phyloP scores from a whole-genome alignment of 1,140 invertebrate genomes.

The Drosophila bocki region DNA sequence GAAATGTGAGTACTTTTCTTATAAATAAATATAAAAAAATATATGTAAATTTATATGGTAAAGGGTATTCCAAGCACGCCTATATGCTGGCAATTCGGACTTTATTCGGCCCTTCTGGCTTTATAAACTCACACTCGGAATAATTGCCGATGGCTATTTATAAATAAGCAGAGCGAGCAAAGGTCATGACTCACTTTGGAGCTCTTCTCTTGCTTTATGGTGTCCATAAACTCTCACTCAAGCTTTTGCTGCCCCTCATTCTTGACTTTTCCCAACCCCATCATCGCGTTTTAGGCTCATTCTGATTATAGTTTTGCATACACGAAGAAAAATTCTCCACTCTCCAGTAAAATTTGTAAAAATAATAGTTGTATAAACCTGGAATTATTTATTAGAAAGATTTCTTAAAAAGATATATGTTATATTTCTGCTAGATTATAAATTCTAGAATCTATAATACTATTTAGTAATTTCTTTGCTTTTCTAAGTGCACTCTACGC shows the following conservation, averaged over 20 bases:
- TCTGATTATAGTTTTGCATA: conserved; percentile 47
- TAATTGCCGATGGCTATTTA: conserved; percentile 50
- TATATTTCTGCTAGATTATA: neutral
- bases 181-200: conserved; percentile 57
- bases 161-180: conserved; percentile 33
- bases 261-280: neutral
- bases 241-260: conserved; percentile 8
- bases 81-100: neutral
- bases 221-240: conserved; percentile 35
- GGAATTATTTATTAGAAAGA: neutral
- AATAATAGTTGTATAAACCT: neutral
- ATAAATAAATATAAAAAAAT: neutral
- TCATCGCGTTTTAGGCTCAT: conserved; percentile 12
- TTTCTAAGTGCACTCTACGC: conserved; percentile 19
- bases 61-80: neutral
- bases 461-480: neutral
- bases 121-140: conserved; percentile 48
- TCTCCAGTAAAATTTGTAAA: no score
- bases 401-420: neutral
- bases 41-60: neutral
- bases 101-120: neutral
- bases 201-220: conserved; percentile 23
- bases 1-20: conserved; percentile 72
- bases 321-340: neutral
- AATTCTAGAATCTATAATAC: neutral